Evolutionary conservation across 1,140 invertebrate species (phyloP).

Genomic region (Penaeus indicus): DNA sequence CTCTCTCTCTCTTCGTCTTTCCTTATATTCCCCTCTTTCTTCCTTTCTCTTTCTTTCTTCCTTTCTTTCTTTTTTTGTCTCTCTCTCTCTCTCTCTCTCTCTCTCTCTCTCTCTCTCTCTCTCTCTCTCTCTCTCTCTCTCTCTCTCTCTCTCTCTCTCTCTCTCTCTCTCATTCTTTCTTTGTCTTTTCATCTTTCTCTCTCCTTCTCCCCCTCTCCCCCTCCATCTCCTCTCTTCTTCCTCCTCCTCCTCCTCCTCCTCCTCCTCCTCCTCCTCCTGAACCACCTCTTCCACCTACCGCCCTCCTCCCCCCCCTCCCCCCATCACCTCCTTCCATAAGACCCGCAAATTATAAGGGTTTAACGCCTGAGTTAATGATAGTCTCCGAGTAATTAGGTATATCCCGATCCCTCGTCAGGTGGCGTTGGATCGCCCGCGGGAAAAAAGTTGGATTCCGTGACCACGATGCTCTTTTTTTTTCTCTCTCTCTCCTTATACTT

Average conservation of each 20-base stretch:
- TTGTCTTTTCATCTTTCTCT: not conserved
- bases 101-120: not conserved
- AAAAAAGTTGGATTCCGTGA: not conserved
- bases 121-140: not conserved
- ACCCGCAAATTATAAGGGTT: constrained; percentile 40
- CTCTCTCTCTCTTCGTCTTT: not conserved
- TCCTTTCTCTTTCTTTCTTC: not conserved
- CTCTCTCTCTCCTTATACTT: not conserved
- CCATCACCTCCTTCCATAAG: constrained; percentile 25
- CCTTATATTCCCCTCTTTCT: not conserved
- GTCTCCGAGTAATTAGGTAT: constrained; percentile 47
- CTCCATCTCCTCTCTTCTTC: no score
- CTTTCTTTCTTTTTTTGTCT: no score
- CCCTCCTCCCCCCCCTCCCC: not conserved
- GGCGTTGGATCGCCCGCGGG: constrained; percentile 11
- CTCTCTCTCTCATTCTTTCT: not conserved
- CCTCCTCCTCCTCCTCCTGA: not conserved
- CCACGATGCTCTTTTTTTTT: constrained; percentile 29
- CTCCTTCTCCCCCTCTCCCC: no score
- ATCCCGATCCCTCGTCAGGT: constrained; percentile 31
- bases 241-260: not conserved
- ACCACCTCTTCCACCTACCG: not conserved
- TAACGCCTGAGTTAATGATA: constrained; percentile 35
- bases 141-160: not conserved
- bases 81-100: not conserved